Evolutionary conservation across 2,797 vertebrate species (phyloP).

Genomic region (Adelosebastes latens): DNA sequence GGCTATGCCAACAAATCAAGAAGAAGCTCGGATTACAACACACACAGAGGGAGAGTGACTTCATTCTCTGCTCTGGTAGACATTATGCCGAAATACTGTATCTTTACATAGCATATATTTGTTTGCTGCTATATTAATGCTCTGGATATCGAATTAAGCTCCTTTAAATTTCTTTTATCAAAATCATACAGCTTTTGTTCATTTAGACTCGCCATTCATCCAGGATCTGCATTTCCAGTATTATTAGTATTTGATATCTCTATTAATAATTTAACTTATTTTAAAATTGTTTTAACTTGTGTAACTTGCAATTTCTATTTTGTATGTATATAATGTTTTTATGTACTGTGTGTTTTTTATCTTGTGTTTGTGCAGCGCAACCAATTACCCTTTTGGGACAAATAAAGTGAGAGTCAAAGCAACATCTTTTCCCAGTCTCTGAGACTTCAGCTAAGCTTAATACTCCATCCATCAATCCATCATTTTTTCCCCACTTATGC

Average conservation of each 20-base stretch:
- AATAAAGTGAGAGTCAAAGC: neutral
- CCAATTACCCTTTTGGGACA: neutral
- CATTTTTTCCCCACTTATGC: neutral
- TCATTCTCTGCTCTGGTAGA: too few relatives aligned
- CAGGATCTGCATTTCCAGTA: too few relatives aligned
- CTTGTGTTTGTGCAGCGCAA: neutral
- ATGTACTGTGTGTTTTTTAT: neutral
- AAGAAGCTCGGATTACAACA: too few relatives aligned
- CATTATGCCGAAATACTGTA: rapidly evolving
- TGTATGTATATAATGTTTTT: neutral
- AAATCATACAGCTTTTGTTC: neutral
- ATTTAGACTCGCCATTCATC: neutral
- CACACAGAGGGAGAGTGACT: too few relatives aligned
- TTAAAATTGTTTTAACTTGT: neutral
- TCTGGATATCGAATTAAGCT: too few relatives aligned
- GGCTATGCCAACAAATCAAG: too few relatives aligned
- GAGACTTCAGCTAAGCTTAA: neutral
- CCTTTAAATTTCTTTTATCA: neutral
- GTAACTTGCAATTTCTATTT: neutral
- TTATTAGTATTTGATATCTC: neutral
- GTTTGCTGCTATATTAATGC: too few relatives aligned
- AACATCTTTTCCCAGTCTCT: neutral
- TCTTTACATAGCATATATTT: too few relatives aligned
- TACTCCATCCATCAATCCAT: neutral
- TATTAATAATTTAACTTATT: neutral